Evolutionary conservation across 1,140 invertebrate species (phyloP), one percentile per base, ranked within the genome.

Genomic region (Galendromus occidentalis): DNA sequence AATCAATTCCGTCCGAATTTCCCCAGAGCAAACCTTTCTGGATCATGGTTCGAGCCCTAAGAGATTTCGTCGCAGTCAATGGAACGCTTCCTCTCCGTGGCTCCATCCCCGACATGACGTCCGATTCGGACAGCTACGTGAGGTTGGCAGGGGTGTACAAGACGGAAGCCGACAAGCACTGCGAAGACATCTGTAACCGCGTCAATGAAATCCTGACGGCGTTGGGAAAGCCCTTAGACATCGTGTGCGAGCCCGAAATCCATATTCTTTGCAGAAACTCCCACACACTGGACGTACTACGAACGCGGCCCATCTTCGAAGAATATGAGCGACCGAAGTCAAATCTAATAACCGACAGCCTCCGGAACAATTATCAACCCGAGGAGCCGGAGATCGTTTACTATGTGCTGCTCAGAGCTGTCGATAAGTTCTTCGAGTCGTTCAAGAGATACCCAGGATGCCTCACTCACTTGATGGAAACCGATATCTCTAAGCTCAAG

Each of bases 41-140:
- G 94, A 86, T 97, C 25, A 84, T 97, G 78, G 86, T 85, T 45
- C 83, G 85, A 71, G 92, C 91, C 2, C 74, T 98, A 0, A 84
- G 86, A 77, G 85, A 89, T 72, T 96, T 97, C 79, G 82, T 93
- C 17, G 81, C 64, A 66, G 64, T 64, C 55, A 7, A 65, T 33
- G 88, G 87, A 9, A 78, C 79, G 59, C 76, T 98, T 25, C 94
- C 95, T 7, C 72, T 98, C 4, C 81, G 85, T 70, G 95, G 95
- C 22, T 82, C 85, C n/a, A 77, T 98, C 55, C 95, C 95, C 17
- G 95, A 98, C 76, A 98, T 98, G 95, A 92, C 90, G 12, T 85
- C 92, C 18, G 91, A 97, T 72, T 94, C 94, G 12, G 83, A 85
- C 64, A 84, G 88, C 71, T 98, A 95, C 76, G 83, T 98, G 64